A percentile compares a stretch with the other conserved stretches of the same genome.
These are phyloP conservation scores for Gobio occitaniae DNA, from an alignment of 2,797 vertebrate species.

Conservation along the genomic window DNA sequence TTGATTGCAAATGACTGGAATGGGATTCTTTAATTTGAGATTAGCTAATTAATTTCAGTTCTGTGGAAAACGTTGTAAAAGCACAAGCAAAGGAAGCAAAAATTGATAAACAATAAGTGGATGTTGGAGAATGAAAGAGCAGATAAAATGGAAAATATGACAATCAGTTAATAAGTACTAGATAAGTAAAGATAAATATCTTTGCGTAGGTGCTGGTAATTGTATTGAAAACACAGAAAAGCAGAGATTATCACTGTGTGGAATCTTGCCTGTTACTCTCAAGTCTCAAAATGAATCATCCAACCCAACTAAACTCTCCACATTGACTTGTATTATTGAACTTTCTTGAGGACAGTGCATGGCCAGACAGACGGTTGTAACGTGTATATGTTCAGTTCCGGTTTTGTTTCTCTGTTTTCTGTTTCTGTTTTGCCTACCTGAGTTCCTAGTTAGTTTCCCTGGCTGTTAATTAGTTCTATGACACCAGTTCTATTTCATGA, in stretches of 20 bases:
- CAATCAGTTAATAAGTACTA: background rate
- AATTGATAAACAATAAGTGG: background rate
- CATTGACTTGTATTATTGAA: background rate
- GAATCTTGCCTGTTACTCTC: slow-evolving; percentile 4
- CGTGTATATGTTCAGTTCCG: background rate
- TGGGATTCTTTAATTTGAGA: background rate
- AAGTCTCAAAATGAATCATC: background rate
- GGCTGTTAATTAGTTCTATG: background rate
- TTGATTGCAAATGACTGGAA: background rate
- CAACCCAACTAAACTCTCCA: background rate
- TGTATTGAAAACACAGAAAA: background rate
- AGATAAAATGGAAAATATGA: background rate
- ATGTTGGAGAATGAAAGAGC: background rate
- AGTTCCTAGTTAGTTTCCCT: background rate
- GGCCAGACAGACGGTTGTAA: background rate
- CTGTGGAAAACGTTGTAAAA: background rate
- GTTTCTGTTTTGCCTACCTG: no score
- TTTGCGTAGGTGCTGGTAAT: background rate
- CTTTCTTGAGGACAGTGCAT: background rate
- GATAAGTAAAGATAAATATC: background rate
- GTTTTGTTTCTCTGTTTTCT: background rate
- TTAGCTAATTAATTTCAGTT: background rate
- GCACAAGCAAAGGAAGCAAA: background rate
- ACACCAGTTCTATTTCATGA: background rate
- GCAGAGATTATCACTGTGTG: background rate